These are phyloP conservation scores for Drosophila falleni DNA, from an alignment of 2,888 invertebrate genomes.

Conservation along the genomic window DNA sequence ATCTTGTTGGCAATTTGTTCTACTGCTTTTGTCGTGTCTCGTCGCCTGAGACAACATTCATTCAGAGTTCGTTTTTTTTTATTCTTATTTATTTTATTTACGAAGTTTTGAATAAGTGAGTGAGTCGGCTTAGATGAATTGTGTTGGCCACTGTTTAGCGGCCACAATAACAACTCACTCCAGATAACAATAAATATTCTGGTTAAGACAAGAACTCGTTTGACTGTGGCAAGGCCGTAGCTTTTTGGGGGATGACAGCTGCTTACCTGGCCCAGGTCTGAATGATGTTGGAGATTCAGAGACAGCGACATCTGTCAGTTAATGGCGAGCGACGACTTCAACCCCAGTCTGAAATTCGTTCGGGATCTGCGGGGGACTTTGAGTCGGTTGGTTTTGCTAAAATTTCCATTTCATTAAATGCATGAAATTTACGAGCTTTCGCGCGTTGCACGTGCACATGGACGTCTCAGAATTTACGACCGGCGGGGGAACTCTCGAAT, in stretches of 20 bases:
- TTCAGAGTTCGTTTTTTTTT: conserved; percentile 40
- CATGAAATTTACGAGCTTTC: conserved; percentile 66
- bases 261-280: conserved; percentile 50
- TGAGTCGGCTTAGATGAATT: conserved; percentile 50
- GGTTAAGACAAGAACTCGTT: conserved; percentile 60
- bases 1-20: conserved; percentile 51
- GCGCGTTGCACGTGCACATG: conserved; percentile 70
- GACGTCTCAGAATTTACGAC: conserved; percentile 58
- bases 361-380: not conserved
- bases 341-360: conserved; percentile 22
- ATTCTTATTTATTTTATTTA: conserved; percentile 22
- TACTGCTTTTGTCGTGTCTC: conserved; percentile 37
- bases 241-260: conserved; percentile 34
- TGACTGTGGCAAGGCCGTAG: conserved; percentile 31
- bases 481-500: conserved; percentile 31
- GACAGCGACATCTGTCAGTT: conserved; percentile 25
- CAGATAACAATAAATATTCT: conserved; percentile 32
- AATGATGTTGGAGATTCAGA: conserved; percentile 14
- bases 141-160: conserved; percentile 25
- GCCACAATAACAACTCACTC: conserved; percentile 38
- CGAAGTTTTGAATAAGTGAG: conserved; percentile 46
- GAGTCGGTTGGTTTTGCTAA: conserved; percentile 19
- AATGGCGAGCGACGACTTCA: conserved; percentile 27
- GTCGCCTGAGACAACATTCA: conserved; percentile 52
- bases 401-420: conserved; percentile 75